phyloP scores from a whole-genome alignment of 2,888 invertebrate genomes.

The Meiosimyza platycephala region DNA sequence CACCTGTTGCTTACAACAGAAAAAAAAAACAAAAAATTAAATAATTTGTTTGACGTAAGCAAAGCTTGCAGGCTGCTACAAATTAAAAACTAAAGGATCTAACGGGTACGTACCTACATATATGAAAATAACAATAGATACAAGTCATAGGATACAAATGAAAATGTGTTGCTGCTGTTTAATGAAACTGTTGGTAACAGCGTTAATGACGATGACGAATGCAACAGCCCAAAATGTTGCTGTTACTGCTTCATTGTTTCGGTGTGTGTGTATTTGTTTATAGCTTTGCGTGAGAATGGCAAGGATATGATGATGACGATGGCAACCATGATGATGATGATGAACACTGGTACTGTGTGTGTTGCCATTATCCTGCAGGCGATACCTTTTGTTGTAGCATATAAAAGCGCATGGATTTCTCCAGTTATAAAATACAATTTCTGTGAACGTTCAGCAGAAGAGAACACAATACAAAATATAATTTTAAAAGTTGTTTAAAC shows the following conservation, averaged over 20 bases:
- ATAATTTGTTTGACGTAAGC: background rate
- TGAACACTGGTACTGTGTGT: slow-evolving; percentile 31
- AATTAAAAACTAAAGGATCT: background rate
- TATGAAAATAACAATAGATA: background rate
- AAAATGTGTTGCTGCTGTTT: too few relatives aligned
- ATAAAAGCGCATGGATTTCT: slow-evolving; percentile 59
- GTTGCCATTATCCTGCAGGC: slow-evolving; percentile 46
- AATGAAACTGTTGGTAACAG: too few relatives aligned
- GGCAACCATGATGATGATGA: slow-evolving; percentile 32
- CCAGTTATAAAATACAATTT: slow-evolving; percentile 56
- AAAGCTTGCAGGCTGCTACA: background rate
- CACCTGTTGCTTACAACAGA: slow-evolving; percentile 14
- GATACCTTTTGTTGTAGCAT: slow-evolving; percentile 50
- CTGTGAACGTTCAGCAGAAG: slow-evolving; percentile 48
- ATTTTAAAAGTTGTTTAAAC: background rate
- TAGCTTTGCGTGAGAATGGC: slow-evolving; percentile 15
- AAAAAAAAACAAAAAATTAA: background rate
- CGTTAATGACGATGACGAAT: too few relatives aligned
- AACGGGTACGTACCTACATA: background rate
- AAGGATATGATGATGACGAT: slow-evolving; percentile 28
- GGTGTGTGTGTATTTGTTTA: slow-evolving; percentile 9
- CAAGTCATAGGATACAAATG: background rate
- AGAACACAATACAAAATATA: slow-evolving; percentile 33
- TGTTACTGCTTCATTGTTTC: background rate
- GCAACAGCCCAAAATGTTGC: too few relatives aligned